Base-by-base conservation (phyloP, 1,140 invertebrate species). In the Drosophila kepulauana region DNA sequence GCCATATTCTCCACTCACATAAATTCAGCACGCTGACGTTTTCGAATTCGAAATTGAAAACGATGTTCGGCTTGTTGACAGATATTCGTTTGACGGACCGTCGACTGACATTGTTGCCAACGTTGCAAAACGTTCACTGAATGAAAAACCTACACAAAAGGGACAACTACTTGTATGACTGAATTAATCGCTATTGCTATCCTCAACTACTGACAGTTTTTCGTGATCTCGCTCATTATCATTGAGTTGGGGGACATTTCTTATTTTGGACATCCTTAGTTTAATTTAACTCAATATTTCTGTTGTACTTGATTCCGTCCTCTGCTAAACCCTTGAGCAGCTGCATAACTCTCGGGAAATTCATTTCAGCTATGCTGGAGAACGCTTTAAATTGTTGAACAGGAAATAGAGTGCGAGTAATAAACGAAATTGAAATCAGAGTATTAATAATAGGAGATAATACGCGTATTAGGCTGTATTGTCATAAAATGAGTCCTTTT, bases 11-110 rank as follows among this genome's bases (percentile, higher is more conserved):
- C 64, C 13, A 41, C 13, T 72, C 41, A 68, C 75, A 78, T 78
- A 68, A 78, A 78, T 78, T 75, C 62, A 28, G 28, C 16, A 25
- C 33, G 67, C 51, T 67, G 79, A 70, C 75, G 76, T 81, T 81
- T 75, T 72, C 49, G 77, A 70, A 64, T 52, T 56, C 84, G 76
- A 87, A 86, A 88, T 86, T 88, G 84, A 82, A 86, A 86, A 71
- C 76, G 79, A 82, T 81, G 86, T 87, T 76, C 72, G 56, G 56
- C 67, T 76, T 82, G 82, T 82, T 78, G 82, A 86, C 82, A 87
- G 84, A 87, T 87, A 82, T 82, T 82, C 82, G 65, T 86, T 79
- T 79, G 82, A 86, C 82, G 79, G 82, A 85, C 79, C 79, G 77
- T 86, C 82, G 82, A 76, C 82, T 86, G 82, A 79, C 82, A 73